Base-by-base conservation (phyloP, 2,113 vertebrate species). In the Sylvietta virens region DNA sequence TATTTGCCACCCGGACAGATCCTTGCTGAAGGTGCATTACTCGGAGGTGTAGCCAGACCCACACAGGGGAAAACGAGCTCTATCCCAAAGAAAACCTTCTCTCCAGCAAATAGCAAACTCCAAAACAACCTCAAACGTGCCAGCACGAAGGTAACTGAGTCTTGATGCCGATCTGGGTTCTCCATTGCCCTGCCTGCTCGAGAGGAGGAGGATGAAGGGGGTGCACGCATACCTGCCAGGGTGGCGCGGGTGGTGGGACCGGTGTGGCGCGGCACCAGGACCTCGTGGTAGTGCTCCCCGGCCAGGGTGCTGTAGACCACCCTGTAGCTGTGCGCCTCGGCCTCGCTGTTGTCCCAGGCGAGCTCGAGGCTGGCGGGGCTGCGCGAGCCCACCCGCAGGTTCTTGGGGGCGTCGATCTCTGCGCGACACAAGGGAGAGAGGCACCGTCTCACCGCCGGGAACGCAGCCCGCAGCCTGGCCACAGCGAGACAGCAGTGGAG, bases 341-440 rank as follows among this genome's bases (percentile, higher is more conserved):
- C 99, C 91, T 99, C 99, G 7, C 99, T 99, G 97, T 99, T 99
- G 96, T 99, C 99, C 99, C 99, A 99, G 37, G 99, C 97, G 1
- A 99, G 97, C 87, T 99, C 99, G 30, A 99, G 98, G 69, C 97
- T 98, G 92, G 98, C 98, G 12, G 99, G 98, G 1, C 96, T 98
- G 88, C 98, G 98, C 7, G 98, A 98, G 53, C 99, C 96, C 26
- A 99, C 98, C 42, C 98, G 97, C 71, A 99, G 92, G 95, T 99
- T 99, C 97, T 99, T 99, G 67, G 99, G 99, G 24, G 99, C 99
- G 78, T 99, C 99, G 2, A 99, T 99, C 97, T 99, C 99, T 99
- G 97, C 77, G 13, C 84, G 91, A 98, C 88, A 98, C 97, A 98
- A 97, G 95, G 97, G 98, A 98, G 60, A 98, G 95, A 98, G 92